These are phyloP conservation scores for Hippasteria phrygiana DNA, from an alignment of 53 echinoderm and acorn worm genomes.

Conservation along the genomic window DNA sequence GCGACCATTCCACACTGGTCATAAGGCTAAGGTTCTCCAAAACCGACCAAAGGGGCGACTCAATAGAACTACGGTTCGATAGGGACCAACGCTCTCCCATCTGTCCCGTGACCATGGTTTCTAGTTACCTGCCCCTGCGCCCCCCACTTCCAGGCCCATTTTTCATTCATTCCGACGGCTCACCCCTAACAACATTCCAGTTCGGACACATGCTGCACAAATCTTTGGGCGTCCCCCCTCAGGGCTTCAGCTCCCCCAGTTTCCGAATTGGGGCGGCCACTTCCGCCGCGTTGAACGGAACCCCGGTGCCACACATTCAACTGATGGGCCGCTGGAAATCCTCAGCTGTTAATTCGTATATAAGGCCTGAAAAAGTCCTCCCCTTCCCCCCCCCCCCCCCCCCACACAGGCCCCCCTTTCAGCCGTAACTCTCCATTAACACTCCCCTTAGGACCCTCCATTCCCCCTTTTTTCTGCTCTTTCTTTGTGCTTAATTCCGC, in stretches of 20 bases:
- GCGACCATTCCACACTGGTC: background rate
- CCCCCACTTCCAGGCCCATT: background rate
- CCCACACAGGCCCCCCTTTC: background rate
- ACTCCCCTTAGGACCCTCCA: background rate
- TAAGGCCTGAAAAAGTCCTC: background rate
- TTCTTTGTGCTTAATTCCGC: background rate
- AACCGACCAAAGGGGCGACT: slow-evolving; percentile 14
- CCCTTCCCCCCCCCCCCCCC: background rate
- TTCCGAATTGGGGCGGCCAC: slow-evolving; percentile 35
- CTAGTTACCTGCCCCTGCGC: background rate
- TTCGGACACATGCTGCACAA: background rate
- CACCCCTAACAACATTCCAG: slow-evolving; percentile 8
- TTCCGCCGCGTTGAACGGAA: slow-evolving; percentile 4
- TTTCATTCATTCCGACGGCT: slow-evolving; percentile 9
- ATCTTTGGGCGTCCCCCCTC: background rate
- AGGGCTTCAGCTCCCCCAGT: background rate
- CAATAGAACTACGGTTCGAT: background rate
- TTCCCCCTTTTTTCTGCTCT: background rate
- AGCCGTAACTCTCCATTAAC: no score
- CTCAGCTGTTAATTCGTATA: background rate
- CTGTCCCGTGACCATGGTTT: background rate
- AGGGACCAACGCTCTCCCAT: background rate
- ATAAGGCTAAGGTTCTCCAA: background rate
- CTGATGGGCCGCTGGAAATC: slow-evolving; percentile 26
- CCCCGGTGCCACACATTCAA: background rate